Evolutionary conservation across 2,888 invertebrate species (phyloP).

Genomic region (Agonopterix subpropinquella): DNA sequence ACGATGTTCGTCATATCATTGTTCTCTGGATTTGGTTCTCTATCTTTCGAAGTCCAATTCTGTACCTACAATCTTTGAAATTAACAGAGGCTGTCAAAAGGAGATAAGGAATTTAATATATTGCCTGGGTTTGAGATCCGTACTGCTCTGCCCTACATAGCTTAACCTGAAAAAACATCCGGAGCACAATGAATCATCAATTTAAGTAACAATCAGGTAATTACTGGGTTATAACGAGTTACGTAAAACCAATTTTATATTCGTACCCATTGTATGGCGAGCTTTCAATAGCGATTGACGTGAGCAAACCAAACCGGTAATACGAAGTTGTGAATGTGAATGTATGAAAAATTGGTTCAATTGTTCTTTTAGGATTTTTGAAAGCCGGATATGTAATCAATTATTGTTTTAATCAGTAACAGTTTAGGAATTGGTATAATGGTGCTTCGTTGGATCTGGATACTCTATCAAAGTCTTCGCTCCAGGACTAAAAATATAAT

Average conservation of each 20-base stretch:
- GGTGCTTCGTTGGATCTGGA: too few relatives aligned
- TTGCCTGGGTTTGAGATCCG: slow-evolving; percentile 24
- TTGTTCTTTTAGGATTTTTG: too few relatives aligned
- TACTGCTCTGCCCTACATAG: slow-evolving; percentile 43
- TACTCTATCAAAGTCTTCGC: too few relatives aligned
- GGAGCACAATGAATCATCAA: slow-evolving; percentile 30
- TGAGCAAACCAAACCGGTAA: not conserved
- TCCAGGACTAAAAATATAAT: too few relatives aligned
- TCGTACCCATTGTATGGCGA: slow-evolving; percentile 3
- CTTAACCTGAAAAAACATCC: slow-evolving; percentile 55
- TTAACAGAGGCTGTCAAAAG: slow-evolving; percentile 21
- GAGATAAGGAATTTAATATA: slow-evolving; percentile 36
- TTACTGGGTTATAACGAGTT: slow-evolving; percentile 22
- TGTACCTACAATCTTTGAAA: not conserved
- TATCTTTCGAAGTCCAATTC: too few relatives aligned
- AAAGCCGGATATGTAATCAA: too few relatives aligned
- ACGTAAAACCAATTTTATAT: slow-evolving; percentile 17
- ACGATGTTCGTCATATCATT: too few relatives aligned
- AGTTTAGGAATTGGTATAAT: too few relatives aligned
- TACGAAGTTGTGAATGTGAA: not conserved
- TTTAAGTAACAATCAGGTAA: slow-evolving; percentile 21
- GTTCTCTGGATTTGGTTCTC: too few relatives aligned
- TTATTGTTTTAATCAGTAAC: not conserved
- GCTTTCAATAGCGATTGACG: slow-evolving; percentile 7
- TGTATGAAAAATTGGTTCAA: too few relatives aligned